Base-by-base conservation (phyloP, 2,113 vertebrate species). In the Leiothrix lutea region DNA sequence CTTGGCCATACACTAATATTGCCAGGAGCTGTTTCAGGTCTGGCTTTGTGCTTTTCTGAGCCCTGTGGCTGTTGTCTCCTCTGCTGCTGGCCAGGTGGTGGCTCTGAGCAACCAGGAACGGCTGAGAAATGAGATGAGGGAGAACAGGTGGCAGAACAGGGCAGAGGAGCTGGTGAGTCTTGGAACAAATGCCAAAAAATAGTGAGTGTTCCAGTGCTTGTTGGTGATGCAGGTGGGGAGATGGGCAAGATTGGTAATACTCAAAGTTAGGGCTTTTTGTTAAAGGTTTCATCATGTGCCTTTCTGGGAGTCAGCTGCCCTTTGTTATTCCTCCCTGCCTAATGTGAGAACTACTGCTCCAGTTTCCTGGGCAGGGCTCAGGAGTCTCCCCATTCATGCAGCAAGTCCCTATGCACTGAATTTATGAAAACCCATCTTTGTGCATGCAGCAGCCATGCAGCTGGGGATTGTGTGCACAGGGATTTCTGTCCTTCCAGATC, bases 81-180 rank as follows among this genome's bases (percentile, higher is more conserved):
- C 95, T 96, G 74, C 50, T 77, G 75, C 64, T 94, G 87, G 79
- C 96, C 96, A 95, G 96, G 92, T 95, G 96, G 94, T 96, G 96
- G 95, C 96, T 97, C 95, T 93, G 38, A 86, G 71, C 75, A 86
- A 61, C 92, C 82, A 96, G 88, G 61, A 88, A 88, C 13, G 4
- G 50, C 35, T 86, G 71, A 88, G 62, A 72, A 48, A 31, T 19
- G 71, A 90, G 90, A 44, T 67, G 88, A 88, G 29, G 62, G 54
- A 88, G 71, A 73, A 53, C 70, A 87, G 85, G 67, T 90, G 89
- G 60, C 38, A 74, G 24, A 88, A 71, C 15, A 31, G 74, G 53
- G 69, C 18, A 19, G 35, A 66, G 70, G 13, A 86, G 56, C 40
- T 71, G 56, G 2, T 69, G 84, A 81, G 70, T 48, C 36, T 48